Evolutionary conservation across 2,888 invertebrate species (phyloP).

Genomic region (Spicauda simplicius): DNA sequence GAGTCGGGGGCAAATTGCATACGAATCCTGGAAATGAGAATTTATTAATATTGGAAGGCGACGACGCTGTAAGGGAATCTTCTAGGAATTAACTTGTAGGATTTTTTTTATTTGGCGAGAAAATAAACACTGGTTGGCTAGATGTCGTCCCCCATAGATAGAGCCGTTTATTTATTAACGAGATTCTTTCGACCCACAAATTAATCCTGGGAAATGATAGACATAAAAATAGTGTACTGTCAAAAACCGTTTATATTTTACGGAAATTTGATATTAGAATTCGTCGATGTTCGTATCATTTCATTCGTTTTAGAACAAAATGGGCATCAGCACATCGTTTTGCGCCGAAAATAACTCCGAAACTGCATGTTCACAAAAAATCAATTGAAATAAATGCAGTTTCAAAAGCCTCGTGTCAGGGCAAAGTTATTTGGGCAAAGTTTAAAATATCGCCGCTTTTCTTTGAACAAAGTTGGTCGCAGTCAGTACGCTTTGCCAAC

Average conservation of each 20-base stretch:
- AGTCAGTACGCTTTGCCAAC: constrained; percentile 19
- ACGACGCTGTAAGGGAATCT: constrained; percentile 56
- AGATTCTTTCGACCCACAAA: not conserved
- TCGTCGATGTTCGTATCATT: too few species aligned
- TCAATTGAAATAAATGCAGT: constrained; percentile 29
- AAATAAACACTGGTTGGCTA: constrained; percentile 44
- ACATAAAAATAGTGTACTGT: not conserved
- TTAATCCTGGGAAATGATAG: not conserved
- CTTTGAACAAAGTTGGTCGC: constrained; percentile 31
- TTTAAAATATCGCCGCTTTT: constrained; percentile 26
- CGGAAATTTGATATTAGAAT: too few species aligned
- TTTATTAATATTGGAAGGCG: constrained; percentile 82
- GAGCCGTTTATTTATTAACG: constrained; percentile 15
- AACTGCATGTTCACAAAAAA: constrained; percentile 19
- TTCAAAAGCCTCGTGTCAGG: constrained; percentile 30
- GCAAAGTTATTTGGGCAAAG: constrained; percentile 24
- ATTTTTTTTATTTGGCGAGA: constrained; percentile 58
- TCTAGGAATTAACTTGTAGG: constrained; percentile 70
- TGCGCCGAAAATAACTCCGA: not conserved
- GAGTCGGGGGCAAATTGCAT: constrained; percentile 77
- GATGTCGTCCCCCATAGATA: constrained; percentile 21
- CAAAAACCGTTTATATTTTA: too few species aligned
- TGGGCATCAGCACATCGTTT: not conserved
- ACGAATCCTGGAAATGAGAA: constrained; percentile 79
- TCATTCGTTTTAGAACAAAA: too few species aligned